Conservation (phyloP, 2,888 invertebrate species). For the Elegia similella region DNA sequence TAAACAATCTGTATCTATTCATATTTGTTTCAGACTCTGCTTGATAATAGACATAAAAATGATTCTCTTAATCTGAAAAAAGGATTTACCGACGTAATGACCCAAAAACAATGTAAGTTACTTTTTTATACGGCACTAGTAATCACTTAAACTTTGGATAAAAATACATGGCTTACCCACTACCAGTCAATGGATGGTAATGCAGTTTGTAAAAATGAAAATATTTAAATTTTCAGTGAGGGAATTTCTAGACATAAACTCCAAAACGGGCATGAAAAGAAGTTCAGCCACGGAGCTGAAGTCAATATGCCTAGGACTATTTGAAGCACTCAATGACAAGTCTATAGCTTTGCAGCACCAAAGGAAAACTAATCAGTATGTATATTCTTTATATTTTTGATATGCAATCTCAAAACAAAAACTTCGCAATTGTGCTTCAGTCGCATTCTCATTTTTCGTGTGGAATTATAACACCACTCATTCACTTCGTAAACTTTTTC, state of each 20-base stretch:
- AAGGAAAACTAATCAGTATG: constrained; percentile 91
- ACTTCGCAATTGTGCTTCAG: no score
- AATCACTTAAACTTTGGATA: no score
- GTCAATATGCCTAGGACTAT: constrained; percentile 88
- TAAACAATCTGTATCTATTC: neutral
- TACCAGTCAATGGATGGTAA: constrained; percentile 7
- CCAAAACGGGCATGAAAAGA: constrained; percentile 56
- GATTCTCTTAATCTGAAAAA: constrained; percentile 86
- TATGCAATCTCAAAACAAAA: neutral
- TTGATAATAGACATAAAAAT: constrained; percentile 87
- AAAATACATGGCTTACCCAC: no score
- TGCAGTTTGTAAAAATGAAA: no score
- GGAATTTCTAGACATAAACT: constrained; percentile 86
- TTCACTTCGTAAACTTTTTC: no score
- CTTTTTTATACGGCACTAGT: neutral
- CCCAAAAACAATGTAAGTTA: constrained; percentile 88
- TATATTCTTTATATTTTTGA: constrained; percentile 18
- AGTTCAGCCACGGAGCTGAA: constrained; percentile 87
- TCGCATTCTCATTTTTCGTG: no score
- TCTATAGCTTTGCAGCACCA: constrained; percentile 92
- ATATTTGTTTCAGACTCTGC: constrained; percentile 79
- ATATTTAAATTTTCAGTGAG: constrained; percentile 78
- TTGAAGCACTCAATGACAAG: constrained; percentile 93
- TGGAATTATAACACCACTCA: no score
- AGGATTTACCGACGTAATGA: constrained; percentile 86